Conservation (phyloP, 2,888 invertebrate genomes). For the Bombylius major region DNA sequence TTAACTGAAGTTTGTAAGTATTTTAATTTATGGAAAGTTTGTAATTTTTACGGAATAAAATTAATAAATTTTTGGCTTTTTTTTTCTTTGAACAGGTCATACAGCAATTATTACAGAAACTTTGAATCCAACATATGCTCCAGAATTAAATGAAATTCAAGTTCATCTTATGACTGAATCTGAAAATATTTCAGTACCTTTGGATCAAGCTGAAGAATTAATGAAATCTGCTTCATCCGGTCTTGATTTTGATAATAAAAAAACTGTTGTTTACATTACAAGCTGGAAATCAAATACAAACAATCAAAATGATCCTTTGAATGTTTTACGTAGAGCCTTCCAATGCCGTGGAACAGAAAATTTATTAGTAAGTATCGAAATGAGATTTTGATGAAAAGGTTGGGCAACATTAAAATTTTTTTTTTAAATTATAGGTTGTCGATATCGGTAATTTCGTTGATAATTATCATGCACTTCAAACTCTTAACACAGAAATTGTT, state of each 20-base stretch:
- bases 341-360: conserved; percentile 10
- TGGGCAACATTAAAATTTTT: no score
- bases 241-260: background rate
- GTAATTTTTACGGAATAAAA: no score
- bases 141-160: background rate
- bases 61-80: background rate
- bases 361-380: conserved; percentile 12
- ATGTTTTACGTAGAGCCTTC: conserved; percentile 7
- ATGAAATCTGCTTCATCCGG: background rate
- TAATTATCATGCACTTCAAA: background rate
- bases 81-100: background rate
- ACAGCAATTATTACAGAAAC: background rate
- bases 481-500: conserved; percentile 2
- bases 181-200: background rate
- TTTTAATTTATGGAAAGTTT: no score
- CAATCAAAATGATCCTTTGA: background rate
- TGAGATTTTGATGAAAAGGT: no score
- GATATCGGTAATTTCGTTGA: conserved; percentile 3
- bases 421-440: background rate
- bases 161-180: background rate
- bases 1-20: conserved; percentile 4
- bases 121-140: conserved; percentile 1
- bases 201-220: background rate
- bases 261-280: background rate
- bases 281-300: background rate